Percentiles rank a stretch among this genome's conserved stretches.
These are phyloP conservation scores for Andrena marginata DNA, from an alignment of 2,888 invertebrate genomes.

Conservation along the genomic window DNA sequence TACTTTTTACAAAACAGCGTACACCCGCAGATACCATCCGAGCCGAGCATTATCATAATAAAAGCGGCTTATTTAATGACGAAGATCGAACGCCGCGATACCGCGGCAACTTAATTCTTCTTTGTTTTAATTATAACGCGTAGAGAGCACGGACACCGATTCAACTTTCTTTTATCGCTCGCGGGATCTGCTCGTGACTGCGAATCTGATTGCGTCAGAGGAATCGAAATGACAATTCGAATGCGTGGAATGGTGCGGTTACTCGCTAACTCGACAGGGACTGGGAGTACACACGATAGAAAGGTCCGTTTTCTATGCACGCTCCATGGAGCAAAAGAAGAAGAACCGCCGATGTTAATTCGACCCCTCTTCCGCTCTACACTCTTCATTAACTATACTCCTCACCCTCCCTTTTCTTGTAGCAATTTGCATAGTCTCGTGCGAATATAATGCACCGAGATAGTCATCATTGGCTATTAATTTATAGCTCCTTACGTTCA, in stretches of 20 bases:
- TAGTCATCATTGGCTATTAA: slow-evolving; percentile 63
- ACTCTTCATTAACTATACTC: slow-evolving; percentile 66
- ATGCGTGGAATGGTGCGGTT: not conserved
- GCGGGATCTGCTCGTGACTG: not conserved
- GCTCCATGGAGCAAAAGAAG: slow-evolving; percentile 7
- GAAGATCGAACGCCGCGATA: slow-evolving; percentile 28
- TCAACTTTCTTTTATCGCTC: not conserved
- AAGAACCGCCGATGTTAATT: slow-evolving; percentile 54
- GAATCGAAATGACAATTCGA: too few species aligned
- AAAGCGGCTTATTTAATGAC: slow-evolving; percentile 12
- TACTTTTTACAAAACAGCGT: slow-evolving; percentile 15
- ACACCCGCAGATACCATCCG: not conserved
- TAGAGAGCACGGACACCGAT: slow-evolving; percentile 1
- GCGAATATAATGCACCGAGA: slow-evolving; percentile 63
- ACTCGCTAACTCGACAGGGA: not conserved
- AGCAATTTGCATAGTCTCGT: slow-evolving; percentile 65
- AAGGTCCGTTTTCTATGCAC: not conserved
- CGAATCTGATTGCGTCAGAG: too few species aligned
- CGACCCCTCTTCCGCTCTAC: slow-evolving; percentile 59
- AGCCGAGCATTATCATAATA: slow-evolving; percentile 14
- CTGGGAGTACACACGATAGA: not conserved
- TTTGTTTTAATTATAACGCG: slow-evolving; percentile 26
- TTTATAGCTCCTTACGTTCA: slow-evolving; percentile 55
- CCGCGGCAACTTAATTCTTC: not conserved
- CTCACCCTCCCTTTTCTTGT: slow-evolving; percentile 68